These are phyloP conservation scores for Hippocampus zosterae DNA, from an alignment of 2,113 vertebrate species.

Conservation along the genomic window DNA sequence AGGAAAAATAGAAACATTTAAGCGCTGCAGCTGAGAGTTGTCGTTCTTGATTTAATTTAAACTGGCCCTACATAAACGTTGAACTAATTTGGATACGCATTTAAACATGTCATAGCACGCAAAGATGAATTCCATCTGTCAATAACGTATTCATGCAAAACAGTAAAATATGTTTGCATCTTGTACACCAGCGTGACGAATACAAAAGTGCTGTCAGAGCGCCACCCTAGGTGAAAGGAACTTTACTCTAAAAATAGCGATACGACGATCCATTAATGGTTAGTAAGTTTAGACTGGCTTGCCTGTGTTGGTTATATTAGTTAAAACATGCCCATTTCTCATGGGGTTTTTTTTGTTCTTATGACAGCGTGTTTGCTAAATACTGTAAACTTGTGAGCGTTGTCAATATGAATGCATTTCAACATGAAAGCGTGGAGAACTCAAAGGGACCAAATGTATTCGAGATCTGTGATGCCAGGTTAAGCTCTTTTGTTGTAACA, in stretches of 20 bases:
- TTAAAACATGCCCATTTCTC: too few species aligned
- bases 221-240: slow-evolving; percentile 41
- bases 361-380: background rate
- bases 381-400: background rate
- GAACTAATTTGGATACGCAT: slow-evolving; percentile 55
- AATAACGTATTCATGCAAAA: background rate
- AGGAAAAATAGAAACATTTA: slow-evolving; percentile 76
- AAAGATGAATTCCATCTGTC: background rate
- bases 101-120: background rate
- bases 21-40: slow-evolving; percentile 70
- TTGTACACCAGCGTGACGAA: slow-evolving; percentile 4
- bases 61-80: slow-evolving; percentile 51
- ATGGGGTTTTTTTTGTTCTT: background rate
- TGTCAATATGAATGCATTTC: background rate
- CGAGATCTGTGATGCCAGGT: background rate
- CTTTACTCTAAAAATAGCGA: slow-evolving; percentile 19
- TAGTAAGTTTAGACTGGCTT: background rate
- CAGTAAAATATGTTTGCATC: background rate
- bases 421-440: background rate
- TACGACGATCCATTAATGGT: background rate
- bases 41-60: slow-evolving; percentile 56
- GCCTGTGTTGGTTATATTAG: background rate
- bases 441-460: background rate
- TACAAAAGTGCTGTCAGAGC: slow-evolving; percentile 34
- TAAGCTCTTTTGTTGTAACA: background rate